Evolutionary conservation across 92 coral and sea anemone genomes (phyloP), one percentile per base, ranked within the genome.

Genomic region (Anthopleura xanthogrammica): DNA sequence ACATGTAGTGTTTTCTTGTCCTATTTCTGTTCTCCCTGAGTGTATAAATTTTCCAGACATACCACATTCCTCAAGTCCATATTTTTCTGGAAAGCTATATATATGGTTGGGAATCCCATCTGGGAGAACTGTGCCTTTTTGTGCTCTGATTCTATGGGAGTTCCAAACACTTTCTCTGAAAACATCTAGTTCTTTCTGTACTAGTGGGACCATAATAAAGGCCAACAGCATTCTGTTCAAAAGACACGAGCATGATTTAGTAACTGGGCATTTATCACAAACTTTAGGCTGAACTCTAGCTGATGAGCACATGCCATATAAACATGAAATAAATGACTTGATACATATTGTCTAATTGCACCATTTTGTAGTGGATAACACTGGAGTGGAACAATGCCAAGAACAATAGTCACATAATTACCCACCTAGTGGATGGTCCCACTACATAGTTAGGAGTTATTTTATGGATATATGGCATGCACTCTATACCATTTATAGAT

Each of bases 341-440:
- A 48, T 48, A 48, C 52, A 48, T 48, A 48, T 64, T 64, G 36
- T 64, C 72, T 64, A 64, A 64, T 64, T 64, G 72, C 72, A 64
- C 72, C 72, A 64, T 64, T 64, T 64, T 64, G 72, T 64, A 64
- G 72, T 64, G 72, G 72, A 64, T 64, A 64, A 64, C 72, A 64
- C 72, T 64, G 72, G 72, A 64, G 72, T 64, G 72, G 72, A 64
- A 64, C 72, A 64, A 48, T 48, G 72, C 72, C 72, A 64, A 64
- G 72, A 64, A 64, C 72, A 64, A 48, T 48, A 64, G 72, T 64
- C 72, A 64, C n/a, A 4, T 64, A 64, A 64, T 64, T 64, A 64
- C 72, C 72, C 72, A 64, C n/a, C 72, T 64, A 4, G 4, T 48
- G 9, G 4, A 48, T 48, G 52, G 5, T 48, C 52, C 8, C 8